Conservation (phyloP, 2,797 vertebrate genomes). For the Typhlichthys eigenmanni region DNA sequence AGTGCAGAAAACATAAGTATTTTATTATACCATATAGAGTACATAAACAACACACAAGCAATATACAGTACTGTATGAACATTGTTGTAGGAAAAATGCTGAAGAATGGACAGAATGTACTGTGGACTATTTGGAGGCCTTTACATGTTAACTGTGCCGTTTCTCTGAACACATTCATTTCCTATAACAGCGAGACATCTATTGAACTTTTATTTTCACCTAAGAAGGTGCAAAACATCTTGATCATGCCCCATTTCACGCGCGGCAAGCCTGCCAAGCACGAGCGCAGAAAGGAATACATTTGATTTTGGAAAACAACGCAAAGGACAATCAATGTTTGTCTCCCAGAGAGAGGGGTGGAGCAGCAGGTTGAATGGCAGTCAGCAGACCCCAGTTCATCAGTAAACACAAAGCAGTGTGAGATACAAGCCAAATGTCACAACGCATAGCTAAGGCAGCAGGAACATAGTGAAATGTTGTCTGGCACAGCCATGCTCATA, state of each 20-base stretch:
- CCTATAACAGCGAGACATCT: neutral
- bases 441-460: neutral
- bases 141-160: too few relatives aligned
- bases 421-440: neutral
- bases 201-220: too few relatives aligned
- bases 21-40: too few relatives aligned
- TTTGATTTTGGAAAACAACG: conserved; percentile 28
- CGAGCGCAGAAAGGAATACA: neutral
- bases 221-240: neutral
- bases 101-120: too few relatives aligned
- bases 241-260: neutral
- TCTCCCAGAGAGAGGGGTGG: conserved; percentile 26
- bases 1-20: too few relatives aligned
- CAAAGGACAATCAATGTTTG: conserved; percentile 35
- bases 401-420: conserved; percentile 48
- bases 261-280: neutral
- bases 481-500: neutral
- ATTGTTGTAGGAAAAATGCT: too few relatives aligned
- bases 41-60: too few relatives aligned
- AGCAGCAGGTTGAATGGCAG: neutral
- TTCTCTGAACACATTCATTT: neutral
- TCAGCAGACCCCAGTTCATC: conserved; percentile 40
- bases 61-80: too few relatives aligned
- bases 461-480: neutral
- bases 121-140: too few relatives aligned